Evolutionary conservation across 2,888 invertebrate species (phyloP).

Genomic region (Osedax frankpressi): DNA sequence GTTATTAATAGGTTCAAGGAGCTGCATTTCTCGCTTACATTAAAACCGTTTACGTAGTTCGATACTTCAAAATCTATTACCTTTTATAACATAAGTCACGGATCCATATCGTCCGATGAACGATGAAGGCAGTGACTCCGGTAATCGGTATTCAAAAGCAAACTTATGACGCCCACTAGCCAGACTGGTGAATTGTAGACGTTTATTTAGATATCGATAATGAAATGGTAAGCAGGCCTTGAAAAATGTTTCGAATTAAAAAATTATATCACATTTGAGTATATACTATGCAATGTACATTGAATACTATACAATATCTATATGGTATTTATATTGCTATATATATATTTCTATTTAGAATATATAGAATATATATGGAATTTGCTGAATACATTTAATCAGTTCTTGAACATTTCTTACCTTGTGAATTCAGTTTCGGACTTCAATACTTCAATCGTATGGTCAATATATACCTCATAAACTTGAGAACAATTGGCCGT

Average conservation of each 20-base stretch:
- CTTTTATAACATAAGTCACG: conserved; percentile 43
- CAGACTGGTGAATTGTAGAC: conserved; percentile 21
- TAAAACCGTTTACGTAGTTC: too few relatives aligned
- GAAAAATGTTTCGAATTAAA: too few relatives aligned
- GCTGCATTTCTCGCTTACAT: too few relatives aligned
- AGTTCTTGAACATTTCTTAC: conserved; percentile 25
- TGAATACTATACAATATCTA: too few relatives aligned
- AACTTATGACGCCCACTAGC: conserved; percentile 35
- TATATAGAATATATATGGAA: too few relatives aligned
- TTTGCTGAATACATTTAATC: too few relatives aligned
- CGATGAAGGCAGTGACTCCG: conserved; percentile 40
- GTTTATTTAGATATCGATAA: conserved; percentile 18
- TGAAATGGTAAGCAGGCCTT: conserved; percentile 31
- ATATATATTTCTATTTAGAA: too few relatives aligned
- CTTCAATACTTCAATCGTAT: conserved; percentile 29
- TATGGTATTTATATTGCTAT: too few relatives aligned
- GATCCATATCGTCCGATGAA: conserved; percentile 45
- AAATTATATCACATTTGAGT: too few relatives aligned
- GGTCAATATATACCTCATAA: conserved; percentile 39
- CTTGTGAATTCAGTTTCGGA: neutral
- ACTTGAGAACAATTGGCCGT: conserved; percentile 25
- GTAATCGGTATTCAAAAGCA: conserved; percentile 39
- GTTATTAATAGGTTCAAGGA: too few relatives aligned
- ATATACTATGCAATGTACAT: too few relatives aligned
- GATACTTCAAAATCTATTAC: too few relatives aligned